Conservation (phyloP, 2,113 vertebrate species). For the Myotis lucifugus region DNA sequence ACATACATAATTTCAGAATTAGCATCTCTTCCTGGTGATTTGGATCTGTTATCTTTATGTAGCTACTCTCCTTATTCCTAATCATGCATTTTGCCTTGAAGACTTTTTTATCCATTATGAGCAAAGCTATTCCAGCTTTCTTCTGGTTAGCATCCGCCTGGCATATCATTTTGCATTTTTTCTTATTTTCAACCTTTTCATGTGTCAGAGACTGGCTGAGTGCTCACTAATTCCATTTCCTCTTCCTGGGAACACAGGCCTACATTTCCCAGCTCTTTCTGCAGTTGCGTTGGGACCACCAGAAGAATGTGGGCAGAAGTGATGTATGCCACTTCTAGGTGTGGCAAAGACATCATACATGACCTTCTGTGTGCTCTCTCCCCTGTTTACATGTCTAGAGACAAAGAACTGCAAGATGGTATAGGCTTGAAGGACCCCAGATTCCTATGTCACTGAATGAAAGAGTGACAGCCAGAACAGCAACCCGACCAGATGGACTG, state of each 20-base stretch:
- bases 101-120: constrained; percentile 2
- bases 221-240: constrained; percentile 25
- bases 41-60: background rate
- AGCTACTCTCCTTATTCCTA: constrained; percentile 17
- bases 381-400: background rate
- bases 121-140: constrained; percentile 8
- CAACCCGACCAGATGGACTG: background rate
- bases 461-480: background rate
- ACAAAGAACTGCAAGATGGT: background rate
- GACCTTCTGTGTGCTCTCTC: background rate
- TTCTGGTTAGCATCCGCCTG: background rate
- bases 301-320: background rate
- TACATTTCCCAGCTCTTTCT: constrained; percentile 9
- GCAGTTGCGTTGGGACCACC: background rate
- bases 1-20: constrained; percentile 24
- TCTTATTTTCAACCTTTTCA: constrained; percentile 36
- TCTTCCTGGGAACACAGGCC: constrained; percentile 16
- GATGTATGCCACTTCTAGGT: background rate
- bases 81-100: constrained; percentile 23
- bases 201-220: background rate
- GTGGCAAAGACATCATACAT: background rate
- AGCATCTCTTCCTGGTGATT: background rate
- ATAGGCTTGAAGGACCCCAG: background rate
- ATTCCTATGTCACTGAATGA: background rate
- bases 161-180: constrained; percentile 11